A percentile compares a stretch with the other conserved stretches of the same genome.
phyloP scores from a whole-genome alignment of 2,113 vertebrate species.

The Myiozetetes cayanensis region DNA sequence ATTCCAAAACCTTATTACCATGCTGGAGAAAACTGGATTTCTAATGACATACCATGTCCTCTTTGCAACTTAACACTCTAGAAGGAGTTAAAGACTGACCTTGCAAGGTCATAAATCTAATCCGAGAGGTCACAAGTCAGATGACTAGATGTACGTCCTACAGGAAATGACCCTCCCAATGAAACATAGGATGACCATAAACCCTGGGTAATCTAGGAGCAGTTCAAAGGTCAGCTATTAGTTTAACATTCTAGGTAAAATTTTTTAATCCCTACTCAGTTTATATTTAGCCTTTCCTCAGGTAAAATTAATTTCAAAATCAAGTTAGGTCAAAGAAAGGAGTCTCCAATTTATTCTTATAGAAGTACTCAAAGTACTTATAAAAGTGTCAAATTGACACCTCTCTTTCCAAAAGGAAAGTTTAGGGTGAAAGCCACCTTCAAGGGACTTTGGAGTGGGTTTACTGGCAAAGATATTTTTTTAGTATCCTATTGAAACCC shows the following conservation, averaged over 20 bases:
- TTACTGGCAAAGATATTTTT: not conserved
- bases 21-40: not conserved
- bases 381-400: too few relatives aligned
- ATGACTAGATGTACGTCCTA: slow-evolving; percentile 11
- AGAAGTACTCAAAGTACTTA: not conserved
- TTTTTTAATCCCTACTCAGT: not conserved
- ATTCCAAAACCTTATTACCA: not conserved
- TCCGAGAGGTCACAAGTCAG: slow-evolving; percentile 34
- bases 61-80: not conserved
- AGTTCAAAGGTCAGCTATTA: not conserved
- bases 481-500: not conserved
- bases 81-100: slow-evolving; percentile 16
- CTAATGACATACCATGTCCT: not conserved
- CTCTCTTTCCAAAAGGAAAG: not conserved
- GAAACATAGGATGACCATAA: not conserved
- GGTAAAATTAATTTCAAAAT: not conserved
- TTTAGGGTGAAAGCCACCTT: not conserved
- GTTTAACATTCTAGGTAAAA: not conserved
- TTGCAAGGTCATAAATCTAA: slow-evolving; percentile 47
- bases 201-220: not conserved
- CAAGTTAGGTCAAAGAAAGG: not conserved
- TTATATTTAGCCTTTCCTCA: not conserved
- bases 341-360: not conserved
- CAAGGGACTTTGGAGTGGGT: not conserved
- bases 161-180: slow-evolving; percentile 48